phyloP scores from a whole-genome alignment of 1,140 invertebrate genomes.

The Aradophagus sp. region DNA sequence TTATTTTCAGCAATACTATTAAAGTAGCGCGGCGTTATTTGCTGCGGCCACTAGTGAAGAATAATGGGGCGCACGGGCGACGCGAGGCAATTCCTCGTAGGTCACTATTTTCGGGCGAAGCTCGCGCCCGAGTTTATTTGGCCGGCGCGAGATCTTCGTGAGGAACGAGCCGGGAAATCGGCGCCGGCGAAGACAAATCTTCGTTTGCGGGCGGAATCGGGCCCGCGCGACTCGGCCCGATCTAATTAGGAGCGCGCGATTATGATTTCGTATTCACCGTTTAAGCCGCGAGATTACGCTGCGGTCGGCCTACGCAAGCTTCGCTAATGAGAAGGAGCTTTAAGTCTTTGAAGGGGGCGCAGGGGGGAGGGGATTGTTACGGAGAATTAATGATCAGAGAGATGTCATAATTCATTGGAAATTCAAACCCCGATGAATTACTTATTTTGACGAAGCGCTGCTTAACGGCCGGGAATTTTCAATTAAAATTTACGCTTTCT shows the following conservation, averaged over 20 bases:
- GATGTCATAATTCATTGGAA: slow-evolving; percentile 50
- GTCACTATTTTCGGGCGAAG: slow-evolving; percentile 51
- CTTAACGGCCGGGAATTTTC: slow-evolving; percentile 20
- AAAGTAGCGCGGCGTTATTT: slow-evolving; percentile 47
- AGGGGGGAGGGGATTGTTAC: slow-evolving; percentile 51
- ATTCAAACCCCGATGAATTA: slow-evolving; percentile 45
- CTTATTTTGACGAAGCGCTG: slow-evolving; percentile 25
- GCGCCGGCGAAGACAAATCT: slow-evolving; percentile 47
- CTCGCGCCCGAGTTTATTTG: slow-evolving; percentile 44
- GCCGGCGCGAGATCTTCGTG: slow-evolving; percentile 51
- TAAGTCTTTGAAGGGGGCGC: slow-evolving; percentile 46
- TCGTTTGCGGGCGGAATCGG: slow-evolving; percentile 14
- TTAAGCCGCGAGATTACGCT: slow-evolving; percentile 56
- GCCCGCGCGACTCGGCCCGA: slow-evolving; percentile 22
- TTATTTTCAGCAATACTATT: slow-evolving; percentile 47
- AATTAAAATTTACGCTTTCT: slow-evolving; percentile 11
- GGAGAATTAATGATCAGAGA: slow-evolving; percentile 58
- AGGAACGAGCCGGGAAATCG: slow-evolving; percentile 28
- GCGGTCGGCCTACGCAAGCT: slow-evolving; percentile 48
- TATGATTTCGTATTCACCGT: slow-evolving; percentile 41
- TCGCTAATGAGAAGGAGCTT: slow-evolving; percentile 54
- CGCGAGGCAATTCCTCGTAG: slow-evolving; percentile 52
- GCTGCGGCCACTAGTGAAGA: slow-evolving; percentile 56
- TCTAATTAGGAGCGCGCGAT: slow-evolving; percentile 51
- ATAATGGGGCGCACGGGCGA: slow-evolving; percentile 47